Evolutionary conservation across 2,888 invertebrate species (phyloP).

Genomic region (Eudemis profundana): DNA sequence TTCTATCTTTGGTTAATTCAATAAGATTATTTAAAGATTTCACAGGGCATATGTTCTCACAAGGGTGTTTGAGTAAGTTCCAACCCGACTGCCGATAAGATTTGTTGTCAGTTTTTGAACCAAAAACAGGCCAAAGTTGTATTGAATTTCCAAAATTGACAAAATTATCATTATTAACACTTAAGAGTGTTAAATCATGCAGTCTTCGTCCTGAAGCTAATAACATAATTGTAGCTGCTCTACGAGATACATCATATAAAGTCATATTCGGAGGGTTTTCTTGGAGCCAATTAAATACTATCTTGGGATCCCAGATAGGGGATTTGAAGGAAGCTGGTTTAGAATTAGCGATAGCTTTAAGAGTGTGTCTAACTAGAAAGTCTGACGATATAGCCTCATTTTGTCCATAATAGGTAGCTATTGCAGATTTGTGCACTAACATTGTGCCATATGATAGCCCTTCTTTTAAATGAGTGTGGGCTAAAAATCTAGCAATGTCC

Average conservation of each 20-base stretch:
- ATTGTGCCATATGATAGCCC: neutral
- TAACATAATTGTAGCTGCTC: constrained; percentile 2
- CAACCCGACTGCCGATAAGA: constrained; percentile 6
- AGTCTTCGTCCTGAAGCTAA: constrained; percentile 5
- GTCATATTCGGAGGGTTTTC: neutral
- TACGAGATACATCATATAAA: neutral
- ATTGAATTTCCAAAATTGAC: neutral
- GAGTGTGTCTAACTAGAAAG: neutral
- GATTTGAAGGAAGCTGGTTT: neutral
- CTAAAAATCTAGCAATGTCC: neutral
- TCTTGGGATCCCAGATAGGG: no score
- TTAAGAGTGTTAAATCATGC: constrained; percentile 10
- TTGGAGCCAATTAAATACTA: neutral
- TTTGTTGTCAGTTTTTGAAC: constrained; percentile 1
- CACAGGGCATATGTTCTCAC: constrained; percentile 15
- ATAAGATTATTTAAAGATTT: neutral
- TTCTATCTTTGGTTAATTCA: neutral
- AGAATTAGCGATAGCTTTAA: neutral
- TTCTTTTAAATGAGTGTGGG: neutral
- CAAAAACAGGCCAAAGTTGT: constrained; percentile 4
- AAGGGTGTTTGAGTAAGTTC: constrained; percentile 1
- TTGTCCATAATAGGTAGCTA: constrained; percentile 3
- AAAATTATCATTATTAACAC: neutral
- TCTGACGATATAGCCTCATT: neutral
- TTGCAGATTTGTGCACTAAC: constrained; percentile 5